These are phyloP conservation scores for Halcyon badia DNA, from an alignment of 2,797 vertebrate genomes.

Conservation along the genomic window DNA sequence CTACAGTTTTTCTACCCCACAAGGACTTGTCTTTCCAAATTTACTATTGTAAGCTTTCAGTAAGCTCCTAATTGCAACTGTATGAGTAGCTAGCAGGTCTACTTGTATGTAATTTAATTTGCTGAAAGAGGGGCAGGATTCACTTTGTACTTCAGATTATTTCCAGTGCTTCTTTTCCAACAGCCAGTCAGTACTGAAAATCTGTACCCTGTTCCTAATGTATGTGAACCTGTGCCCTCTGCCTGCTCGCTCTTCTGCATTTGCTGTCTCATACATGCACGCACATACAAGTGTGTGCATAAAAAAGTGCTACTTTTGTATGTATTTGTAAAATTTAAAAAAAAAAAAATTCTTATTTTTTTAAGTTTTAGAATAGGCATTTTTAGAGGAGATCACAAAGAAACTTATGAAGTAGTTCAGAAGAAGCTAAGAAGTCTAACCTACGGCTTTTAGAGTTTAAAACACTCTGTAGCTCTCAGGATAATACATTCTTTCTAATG, in stretches of 20 bases:
- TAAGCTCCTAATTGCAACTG: background rate
- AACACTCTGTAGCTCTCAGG: background rate
- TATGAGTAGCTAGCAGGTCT: background rate
- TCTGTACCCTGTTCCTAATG: background rate
- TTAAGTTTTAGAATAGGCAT: background rate
- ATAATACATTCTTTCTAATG: background rate
- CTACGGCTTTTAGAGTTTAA: background rate
- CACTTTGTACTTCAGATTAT: background rate
- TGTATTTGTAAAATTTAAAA: background rate
- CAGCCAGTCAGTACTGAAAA: background rate
- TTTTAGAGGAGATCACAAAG: background rate
- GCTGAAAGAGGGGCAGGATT: background rate
- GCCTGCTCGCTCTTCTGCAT: background rate
- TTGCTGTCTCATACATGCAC: fast-evolving
- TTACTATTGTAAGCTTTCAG: background rate
- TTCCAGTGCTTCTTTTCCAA: background rate
- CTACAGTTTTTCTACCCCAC: background rate
- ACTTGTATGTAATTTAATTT: background rate
- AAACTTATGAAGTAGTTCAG: background rate
- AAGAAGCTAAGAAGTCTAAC: background rate
- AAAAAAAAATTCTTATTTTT: background rate
- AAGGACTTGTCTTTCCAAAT: background rate
- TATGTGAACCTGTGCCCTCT: background rate
- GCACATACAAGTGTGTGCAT: too few species aligned
- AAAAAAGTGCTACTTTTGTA: background rate